These are phyloP conservation scores for Stegastes partitus DNA, from an alignment of 2,113 vertebrate species.

Conservation along the genomic window DNA sequence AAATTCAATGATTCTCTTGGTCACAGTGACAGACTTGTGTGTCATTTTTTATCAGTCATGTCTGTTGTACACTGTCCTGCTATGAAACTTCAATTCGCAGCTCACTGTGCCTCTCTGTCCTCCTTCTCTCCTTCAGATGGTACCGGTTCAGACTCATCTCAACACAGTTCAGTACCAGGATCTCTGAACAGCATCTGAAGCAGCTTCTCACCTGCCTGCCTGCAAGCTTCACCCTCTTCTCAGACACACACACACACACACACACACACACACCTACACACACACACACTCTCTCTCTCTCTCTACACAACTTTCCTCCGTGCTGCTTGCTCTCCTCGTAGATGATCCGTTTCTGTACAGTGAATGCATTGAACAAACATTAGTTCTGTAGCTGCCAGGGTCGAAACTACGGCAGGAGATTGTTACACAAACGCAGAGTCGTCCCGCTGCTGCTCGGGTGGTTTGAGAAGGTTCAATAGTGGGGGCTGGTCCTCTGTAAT, in stretches of 20 bases:
- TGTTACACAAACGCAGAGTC: conserved; percentile 33
- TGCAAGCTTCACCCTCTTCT: conserved; percentile 45
- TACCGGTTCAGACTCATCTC: conserved; percentile 80
- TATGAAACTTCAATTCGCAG: background rate
- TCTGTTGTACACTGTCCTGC: too few relatives aligned
- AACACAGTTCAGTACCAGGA: conserved; percentile 82
- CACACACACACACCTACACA: conserved; percentile 30
- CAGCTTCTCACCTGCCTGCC: conserved; percentile 49
- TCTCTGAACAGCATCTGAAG: conserved; percentile 84
- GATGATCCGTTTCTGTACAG: conserved; percentile 68
- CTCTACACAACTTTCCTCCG: conserved; percentile 49
- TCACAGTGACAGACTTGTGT: too few relatives aligned
- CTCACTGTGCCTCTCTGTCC: background rate
- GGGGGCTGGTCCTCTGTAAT: conserved; percentile 85
- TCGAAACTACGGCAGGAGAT: conserved; percentile 53
- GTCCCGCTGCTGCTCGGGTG: conserved; percentile 59
- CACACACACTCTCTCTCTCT: conserved; percentile 25
- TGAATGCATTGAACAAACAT: conserved; percentile 52
- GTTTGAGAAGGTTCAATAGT: conserved; percentile 72
- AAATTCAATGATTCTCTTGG: too few relatives aligned
- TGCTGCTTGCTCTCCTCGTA: conserved; percentile 70
- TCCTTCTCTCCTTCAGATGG: conserved; percentile 62
- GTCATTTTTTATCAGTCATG: too few relatives aligned
- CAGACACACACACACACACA: conserved; percentile 43
- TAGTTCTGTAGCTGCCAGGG: conserved; percentile 45